Base-by-base conservation (phyloP, 2,797 vertebrate genomes). In the Rhinophrynus dorsalis region DNA sequence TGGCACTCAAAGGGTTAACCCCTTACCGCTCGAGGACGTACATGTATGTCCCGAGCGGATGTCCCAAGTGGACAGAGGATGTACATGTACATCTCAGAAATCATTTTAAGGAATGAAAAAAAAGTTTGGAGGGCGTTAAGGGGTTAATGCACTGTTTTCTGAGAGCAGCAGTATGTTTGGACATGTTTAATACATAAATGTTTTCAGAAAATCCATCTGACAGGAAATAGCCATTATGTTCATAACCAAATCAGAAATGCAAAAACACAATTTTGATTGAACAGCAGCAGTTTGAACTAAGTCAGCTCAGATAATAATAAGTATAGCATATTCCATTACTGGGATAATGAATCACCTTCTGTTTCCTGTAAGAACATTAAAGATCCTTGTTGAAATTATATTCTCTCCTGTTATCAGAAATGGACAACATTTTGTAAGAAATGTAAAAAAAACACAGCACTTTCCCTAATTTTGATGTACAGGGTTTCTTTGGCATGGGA, bases 251-350 rank as follows among this genome's bases (percentile, higher is more conserved):
- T 72, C 44, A 56, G 29, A 55, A 58, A 55, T 33, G 44, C 32
- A 37, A 65, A 72, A 72, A 63, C 59, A 50, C 33, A 64, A 56
- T 72, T 70, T 57, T 58, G 68, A 72, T 72, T 72, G 60, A 72
- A 50, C 60, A 65, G 32, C 12, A 21, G 15, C 32, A 40, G 50
- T 47, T 50, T 48, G 60, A 32, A 50, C 51, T 64, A 72, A 65
- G 60, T 72, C 68, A 71, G 26, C 26, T 57, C 23, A 64, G 68
- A 60, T 38, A 72, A 65, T 51, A 58, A 58, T 47, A 71, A 62
- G 58, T 63, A 56, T 63, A 57, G 65, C 52, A 58, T 33, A 58
- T 24, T 42, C 42, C 56, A 57, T 72, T 72, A 72, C 65, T 58
- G n/a, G 40, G 55, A 57, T 50, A 65, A 57, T 72, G 52, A 65